These are phyloP conservation scores for Neoarius graeffei DNA, from an alignment of 2,113 vertebrate genomes.

Conservation along the genomic window DNA sequence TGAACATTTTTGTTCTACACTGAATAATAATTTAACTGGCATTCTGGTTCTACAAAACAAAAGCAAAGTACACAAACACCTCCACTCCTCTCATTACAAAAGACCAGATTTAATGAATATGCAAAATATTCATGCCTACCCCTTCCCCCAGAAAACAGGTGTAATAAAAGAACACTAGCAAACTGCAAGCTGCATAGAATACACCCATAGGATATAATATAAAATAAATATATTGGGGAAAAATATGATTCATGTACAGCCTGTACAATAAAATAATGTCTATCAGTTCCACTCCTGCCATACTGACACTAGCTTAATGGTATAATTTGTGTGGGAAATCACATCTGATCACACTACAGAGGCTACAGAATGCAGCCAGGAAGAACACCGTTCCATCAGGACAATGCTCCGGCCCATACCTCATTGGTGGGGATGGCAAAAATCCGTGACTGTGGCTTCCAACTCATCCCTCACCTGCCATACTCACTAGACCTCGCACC, in stretches of 20 bases:
- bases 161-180: conserved; percentile 8
- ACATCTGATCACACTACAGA: background rate
- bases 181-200: conserved; percentile 8
- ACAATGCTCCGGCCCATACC: too few species aligned
- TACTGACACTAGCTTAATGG: background rate
- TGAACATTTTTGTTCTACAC: background rate
- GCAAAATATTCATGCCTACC: conserved; percentile 16
- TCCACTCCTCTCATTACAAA: conserved; percentile 18
- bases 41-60: background rate
- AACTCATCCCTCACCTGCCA: too few species aligned
- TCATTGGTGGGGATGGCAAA: too few species aligned
- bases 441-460: too few species aligned
- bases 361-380: background rate
- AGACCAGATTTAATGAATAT: conserved; percentile 6
- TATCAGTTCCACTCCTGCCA: background rate
- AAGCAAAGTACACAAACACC: background rate
- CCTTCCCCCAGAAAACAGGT: conserved; percentile 54
- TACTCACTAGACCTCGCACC: too few species aligned
- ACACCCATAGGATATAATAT: background rate
- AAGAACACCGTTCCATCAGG: background rate
- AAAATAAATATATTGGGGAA: background rate
- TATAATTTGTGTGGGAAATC: background rate
- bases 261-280: background rate
- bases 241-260: background rate
- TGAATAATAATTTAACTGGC: background rate